Conservation (phyloP, 2,113 vertebrate genomes). For the Carlito syrichta region DNA sequence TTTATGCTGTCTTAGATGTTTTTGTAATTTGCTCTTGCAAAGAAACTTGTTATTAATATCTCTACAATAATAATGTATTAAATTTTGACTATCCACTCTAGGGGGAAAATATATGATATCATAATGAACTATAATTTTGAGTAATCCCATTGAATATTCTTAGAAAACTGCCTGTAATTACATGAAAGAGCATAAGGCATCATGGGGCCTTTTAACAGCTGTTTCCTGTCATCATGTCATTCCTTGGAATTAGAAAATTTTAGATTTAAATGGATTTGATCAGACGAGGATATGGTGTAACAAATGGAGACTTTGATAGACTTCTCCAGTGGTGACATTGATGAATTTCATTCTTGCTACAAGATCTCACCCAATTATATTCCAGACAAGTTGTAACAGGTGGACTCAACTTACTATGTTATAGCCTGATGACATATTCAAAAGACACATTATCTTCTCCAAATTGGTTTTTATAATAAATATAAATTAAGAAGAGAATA, state of each 20-base stretch:
- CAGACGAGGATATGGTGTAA: slow-evolving; percentile 33
- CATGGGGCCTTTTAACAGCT: slow-evolving; percentile 62
- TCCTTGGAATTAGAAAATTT: slow-evolving; percentile 65
- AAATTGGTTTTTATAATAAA: slow-evolving; percentile 40
- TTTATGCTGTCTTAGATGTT: not conserved
- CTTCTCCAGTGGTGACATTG: not conserved
- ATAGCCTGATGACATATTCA: not conserved
- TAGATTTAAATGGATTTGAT: slow-evolving; percentile 66
- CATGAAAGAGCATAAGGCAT: slow-evolving; percentile 52
- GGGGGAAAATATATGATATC: not conserved
- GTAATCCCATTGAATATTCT: slow-evolving; percentile 60
- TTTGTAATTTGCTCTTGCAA: not conserved
- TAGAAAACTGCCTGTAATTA: slow-evolving; percentile 62
- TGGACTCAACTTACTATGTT: slow-evolving; percentile 29
- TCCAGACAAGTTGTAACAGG: slow-evolving; percentile 48
- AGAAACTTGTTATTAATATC: slow-evolving; percentile 4
- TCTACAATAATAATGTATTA: slow-evolving; percentile 9
- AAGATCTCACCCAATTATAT: slow-evolving; percentile 40
- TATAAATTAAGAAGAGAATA: not conserved
- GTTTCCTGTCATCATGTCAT: slow-evolving; percentile 68
- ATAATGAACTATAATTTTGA: slow-evolving; percentile 50
- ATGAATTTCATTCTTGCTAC: slow-evolving; percentile 46
- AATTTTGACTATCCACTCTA: slow-evolving; percentile 2
- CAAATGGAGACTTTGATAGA: slow-evolving; percentile 65
- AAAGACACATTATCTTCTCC: not conserved